These are phyloP conservation scores for Cerastis leucographa DNA, from an alignment of 2,888 invertebrate genomes.

Conservation along the genomic window DNA sequence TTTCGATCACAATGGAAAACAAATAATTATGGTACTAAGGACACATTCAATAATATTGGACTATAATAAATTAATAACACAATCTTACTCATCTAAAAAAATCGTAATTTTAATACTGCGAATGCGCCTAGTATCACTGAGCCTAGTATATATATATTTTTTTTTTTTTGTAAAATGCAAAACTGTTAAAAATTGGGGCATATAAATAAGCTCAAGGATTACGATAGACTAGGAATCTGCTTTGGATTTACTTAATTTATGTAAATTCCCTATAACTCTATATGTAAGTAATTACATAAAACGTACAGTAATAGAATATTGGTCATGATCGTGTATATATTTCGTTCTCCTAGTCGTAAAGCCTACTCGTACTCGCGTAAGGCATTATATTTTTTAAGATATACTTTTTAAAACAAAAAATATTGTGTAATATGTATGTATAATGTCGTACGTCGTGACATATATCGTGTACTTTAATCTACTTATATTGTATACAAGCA, in stretches of 20 bases:
- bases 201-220: slow-evolving; percentile 61
- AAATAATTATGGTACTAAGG: slow-evolving; percentile 21
- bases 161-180: slow-evolving; percentile 15
- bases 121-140: slow-evolving; percentile 46
- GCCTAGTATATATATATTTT: too few relatives aligned
- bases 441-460: slow-evolving; percentile 51
- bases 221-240: slow-evolving; percentile 58
- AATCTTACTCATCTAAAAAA: neutral
- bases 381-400: slow-evolving; percentile 84
- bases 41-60: slow-evolving; percentile 33
- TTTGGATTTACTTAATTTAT: slow-evolving; percentile 49
- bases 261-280: slow-evolving; percentile 48
- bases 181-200: slow-evolving; percentile 40
- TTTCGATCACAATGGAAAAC: slow-evolving; percentile 56
- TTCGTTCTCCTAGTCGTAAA: slow-evolving; percentile 77
- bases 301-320: slow-evolving; percentile 25
- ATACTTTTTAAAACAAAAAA: slow-evolving; percentile 75
- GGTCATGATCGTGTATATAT: slow-evolving; percentile 84
- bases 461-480: slow-evolving; percentile 63
- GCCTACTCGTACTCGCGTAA: slow-evolving; percentile 68
- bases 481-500: slow-evolving; percentile 68
- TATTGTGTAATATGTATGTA: slow-evolving; percentile 54
- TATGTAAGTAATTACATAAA: slow-evolving; percentile 32
- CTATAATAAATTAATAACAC: neutral
- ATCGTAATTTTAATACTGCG: slow-evolving; percentile 24